Conservation (phyloP, 2,113 vertebrate genomes). For the Cyphomyrus plagiostoma region DNA sequence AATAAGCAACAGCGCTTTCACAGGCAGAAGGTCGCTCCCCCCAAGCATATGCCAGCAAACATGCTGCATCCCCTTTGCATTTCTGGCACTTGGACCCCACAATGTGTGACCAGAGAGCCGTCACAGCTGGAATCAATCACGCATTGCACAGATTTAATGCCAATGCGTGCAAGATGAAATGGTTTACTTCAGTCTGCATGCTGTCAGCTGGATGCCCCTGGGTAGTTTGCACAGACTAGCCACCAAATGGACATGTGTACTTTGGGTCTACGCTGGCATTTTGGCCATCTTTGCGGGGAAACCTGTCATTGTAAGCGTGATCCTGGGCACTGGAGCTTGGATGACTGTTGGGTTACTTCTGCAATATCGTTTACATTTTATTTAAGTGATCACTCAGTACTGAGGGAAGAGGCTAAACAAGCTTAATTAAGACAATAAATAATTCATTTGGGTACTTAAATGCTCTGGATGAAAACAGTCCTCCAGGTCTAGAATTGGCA, state of each 20-base stretch:
- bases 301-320: not conserved
- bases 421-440: not conserved
- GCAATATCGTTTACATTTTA: not conserved
- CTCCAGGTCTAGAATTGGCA: not conserved
- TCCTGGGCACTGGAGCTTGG: not conserved
- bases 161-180: not conserved
- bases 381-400: not conserved
- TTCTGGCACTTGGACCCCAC: not conserved
- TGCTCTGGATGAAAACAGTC: not conserved
- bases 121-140: not conserved
- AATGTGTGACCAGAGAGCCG: not conserved
- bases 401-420: not conserved
- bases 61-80: not conserved
- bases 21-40: not conserved
- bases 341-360: not conserved
- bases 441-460: not conserved
- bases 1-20: not conserved
- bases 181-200: not conserved
- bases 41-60: not conserved
- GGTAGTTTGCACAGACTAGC: not conserved
- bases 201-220: not conserved
- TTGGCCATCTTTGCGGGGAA: not conserved
- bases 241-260: not conserved
- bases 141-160: not conserved
- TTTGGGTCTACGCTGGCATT: not conserved